phyloP scores from a whole-genome alignment of 2,888 invertebrate genomes.

The Clepsis dumicolana region DNA sequence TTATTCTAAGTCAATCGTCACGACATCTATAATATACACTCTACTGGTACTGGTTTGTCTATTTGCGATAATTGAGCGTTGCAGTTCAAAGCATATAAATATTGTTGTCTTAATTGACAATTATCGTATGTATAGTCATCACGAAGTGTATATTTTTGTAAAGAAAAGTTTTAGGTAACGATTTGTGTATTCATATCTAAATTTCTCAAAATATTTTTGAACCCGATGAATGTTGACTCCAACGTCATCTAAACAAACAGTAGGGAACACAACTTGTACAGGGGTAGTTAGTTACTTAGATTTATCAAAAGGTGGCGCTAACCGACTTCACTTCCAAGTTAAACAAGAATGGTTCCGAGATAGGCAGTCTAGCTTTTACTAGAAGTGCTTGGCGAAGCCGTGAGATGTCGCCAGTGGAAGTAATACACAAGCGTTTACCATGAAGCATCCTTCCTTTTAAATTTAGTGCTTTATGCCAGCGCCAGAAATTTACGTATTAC shows the following conservation, averaged over 20 bases:
- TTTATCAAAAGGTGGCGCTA: slow-evolving; percentile 2
- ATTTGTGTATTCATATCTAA: background rate
- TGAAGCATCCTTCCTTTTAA: background rate
- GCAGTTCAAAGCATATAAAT: background rate
- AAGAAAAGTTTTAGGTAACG: too few relatives aligned
- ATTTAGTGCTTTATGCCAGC: too few relatives aligned
- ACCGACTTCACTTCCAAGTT: background rate
- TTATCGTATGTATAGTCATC: background rate
- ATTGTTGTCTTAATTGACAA: background rate
- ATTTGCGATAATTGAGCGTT: background rate
- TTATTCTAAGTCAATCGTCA: background rate
- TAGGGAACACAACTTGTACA: background rate
- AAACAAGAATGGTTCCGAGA: background rate
- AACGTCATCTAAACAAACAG: background rate
- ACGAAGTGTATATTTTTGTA: too few relatives aligned
- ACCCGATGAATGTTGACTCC: background rate
- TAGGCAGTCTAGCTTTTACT: background rate
- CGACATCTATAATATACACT: background rate
- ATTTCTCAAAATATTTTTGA: background rate
- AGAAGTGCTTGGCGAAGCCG: background rate
- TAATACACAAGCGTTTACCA: background rate
- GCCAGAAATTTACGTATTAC: background rate
- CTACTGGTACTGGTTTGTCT: background rate
- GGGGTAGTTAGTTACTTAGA: background rate
- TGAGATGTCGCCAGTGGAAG: background rate